Evolutionary conservation across 1,140 invertebrate genomes (phyloP), one percentile per base, ranked within the genome.

Genomic region (Saxidomus purpurata): DNA sequence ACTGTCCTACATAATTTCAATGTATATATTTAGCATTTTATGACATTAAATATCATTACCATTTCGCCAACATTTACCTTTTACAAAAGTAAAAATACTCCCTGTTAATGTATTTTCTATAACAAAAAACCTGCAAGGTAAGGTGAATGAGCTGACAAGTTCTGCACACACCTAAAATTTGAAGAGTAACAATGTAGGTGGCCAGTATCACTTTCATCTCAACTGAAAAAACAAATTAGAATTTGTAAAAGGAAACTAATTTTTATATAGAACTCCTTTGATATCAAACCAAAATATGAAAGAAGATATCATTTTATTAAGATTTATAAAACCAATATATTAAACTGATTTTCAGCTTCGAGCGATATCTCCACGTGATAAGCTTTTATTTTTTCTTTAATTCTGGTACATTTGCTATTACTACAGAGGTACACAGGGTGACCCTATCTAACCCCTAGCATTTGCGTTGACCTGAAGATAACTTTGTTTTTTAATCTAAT

Each of bases 401-500:
- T 47, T 79, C 13, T 47, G 15, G 8, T 28, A 15, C 19, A 3
- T 82, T 82, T 31, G 19, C 22, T 47, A 49, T 52, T 47, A 49
- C 28, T n/a, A 43, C 13, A 52, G 49, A 13, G 22, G 80, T 25
- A 82, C 36, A 31, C 59, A 67, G 34, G 80, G 52, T 59, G 80
- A 82, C 80, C 80, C 36, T 67, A 61, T 40, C 31, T 82, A 15
- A 67, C 80, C 80, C 49, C 19, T 67, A 1, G 1, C 25, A 82
- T 82, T 67, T 59, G 15, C 28, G 36, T 25, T 63, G 59, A 82
- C 80, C 80, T 31, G 55, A 25, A 49, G 61, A 43, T 28, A 63
- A 63, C 49, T 59, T 40, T 61, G 59, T 83, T 83, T 69, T 81
- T 69, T 83, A 83, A 69, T 83, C 81, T 31, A 17, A 83, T 25